Base-by-base conservation (phyloP, 2,797 vertebrate genomes). In the Ficedula albicollis region DNA sequence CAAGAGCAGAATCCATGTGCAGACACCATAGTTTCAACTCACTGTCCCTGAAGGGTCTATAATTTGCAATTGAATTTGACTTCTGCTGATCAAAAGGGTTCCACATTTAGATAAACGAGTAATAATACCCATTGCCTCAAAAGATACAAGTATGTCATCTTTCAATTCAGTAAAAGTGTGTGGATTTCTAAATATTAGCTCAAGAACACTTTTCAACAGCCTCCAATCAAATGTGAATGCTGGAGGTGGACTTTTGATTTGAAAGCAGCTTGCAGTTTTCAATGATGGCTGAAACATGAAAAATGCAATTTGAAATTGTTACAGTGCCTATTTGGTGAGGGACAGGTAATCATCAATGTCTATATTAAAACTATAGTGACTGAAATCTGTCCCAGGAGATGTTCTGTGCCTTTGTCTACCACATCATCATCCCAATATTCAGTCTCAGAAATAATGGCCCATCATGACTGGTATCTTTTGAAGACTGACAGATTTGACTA, bases 291-390 rank as follows among this genome's bases (percentile, higher is more conserved):
- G 52, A 87, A 92, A 91, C 66, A 76, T 8, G 55, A 82, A 94
- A 94, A 96, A 84, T 49, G 34, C 29, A 55, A 92, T 90, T 56
- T 87, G 52, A 94, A 92, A 94, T 87, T 13, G 92, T 87, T 78
- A 89, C 2, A 4, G 44, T 54, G 55, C 81, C 82, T 92, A 7
- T 75, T 84, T 86, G 41, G 43, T 86, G 66, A 96, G 91, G 91
- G 92, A 92, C 84, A 94, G 82, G 59, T 86, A 95, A 86, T 93
- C 69, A 91, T 70, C 43, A n/a, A 63, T 10, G 38, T 74, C 87
- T 86, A 62, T 41, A 41, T 56, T 88, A 73, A 72, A 96, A 93
- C 89, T 32, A 46, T 0, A 76, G 54, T 70, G 73, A 92, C 79
- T 76, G 79, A 91, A 93, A 94, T 90, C 77, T 88, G 73, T 90